A percentile compares a stretch with the other conserved stretches of the same genome.
phyloP scores from a whole-genome alignment of 2,797 vertebrate genomes.

The Pteronotus mesoamericanus region DNA sequence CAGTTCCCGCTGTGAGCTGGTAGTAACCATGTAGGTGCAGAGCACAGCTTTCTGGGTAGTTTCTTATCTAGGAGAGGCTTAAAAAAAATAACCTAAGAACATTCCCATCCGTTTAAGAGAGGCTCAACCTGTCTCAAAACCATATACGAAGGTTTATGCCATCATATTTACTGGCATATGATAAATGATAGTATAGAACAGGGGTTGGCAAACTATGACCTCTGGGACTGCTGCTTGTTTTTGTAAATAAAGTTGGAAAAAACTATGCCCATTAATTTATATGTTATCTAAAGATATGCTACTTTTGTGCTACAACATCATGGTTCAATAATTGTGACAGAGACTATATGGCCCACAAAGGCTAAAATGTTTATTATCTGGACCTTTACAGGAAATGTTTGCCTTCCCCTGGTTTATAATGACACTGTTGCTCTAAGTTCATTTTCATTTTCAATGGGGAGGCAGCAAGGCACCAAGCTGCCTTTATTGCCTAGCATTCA shows the following conservation, averaged over 20 bases:
- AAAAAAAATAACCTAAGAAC: background rate
- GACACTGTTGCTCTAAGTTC: background rate
- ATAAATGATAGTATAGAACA: background rate
- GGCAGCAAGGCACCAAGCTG: background rate
- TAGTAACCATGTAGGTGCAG: background rate
- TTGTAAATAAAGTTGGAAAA: background rate
- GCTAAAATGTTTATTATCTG: background rate
- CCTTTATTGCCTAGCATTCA: background rate
- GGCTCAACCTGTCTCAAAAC: background rate
- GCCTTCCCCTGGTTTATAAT: background rate
- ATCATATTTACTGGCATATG: background rate
- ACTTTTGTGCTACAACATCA: background rate
- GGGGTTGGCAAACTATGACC: background rate
- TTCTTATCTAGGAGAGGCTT: background rate
- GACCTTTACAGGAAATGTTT: background rate
- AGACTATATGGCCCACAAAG: background rate
- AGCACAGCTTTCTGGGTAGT: background rate
- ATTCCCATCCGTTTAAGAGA: background rate
- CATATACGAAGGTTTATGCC: background rate
- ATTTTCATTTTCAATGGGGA: background rate
- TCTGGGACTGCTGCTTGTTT: background rate
- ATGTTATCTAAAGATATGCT: background rate
- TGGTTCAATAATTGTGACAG: background rate
- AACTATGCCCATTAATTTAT: background rate
- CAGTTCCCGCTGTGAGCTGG: background rate